Evolutionary conservation across 2,113 vertebrate species (phyloP).

Genomic region (Strix aluco): DNA sequence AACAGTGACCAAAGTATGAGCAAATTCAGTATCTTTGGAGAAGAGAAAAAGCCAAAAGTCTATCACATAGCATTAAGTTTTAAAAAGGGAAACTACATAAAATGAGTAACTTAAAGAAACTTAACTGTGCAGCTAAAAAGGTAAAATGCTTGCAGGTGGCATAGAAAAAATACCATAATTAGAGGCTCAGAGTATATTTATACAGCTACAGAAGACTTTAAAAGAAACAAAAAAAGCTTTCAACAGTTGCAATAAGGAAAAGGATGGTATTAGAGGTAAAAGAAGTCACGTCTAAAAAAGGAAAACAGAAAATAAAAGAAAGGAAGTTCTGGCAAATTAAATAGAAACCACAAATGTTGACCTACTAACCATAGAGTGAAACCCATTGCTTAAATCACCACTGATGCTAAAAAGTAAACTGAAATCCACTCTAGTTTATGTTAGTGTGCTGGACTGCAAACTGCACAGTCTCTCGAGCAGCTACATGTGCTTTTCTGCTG

Average conservation of each 20-base stretch:
- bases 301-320: conserved; percentile 51
- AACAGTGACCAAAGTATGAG: neutral
- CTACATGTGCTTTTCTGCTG: neutral
- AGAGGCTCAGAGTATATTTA: conserved; percentile 46
- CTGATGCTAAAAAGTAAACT: conserved; percentile 14
- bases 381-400: conserved; percentile 18
- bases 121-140: conserved; percentile 40
- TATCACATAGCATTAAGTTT: conserved; percentile 22
- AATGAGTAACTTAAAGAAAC: conserved; percentile 42
- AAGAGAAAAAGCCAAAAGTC: neutral
- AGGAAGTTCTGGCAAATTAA: conserved; percentile 39
- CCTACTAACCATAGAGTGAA: conserved; percentile 39
- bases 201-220: neutral
- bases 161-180: conserved; percentile 38
- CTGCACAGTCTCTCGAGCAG: neutral
- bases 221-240: conserved; percentile 48
- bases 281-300: conserved; percentile 29
- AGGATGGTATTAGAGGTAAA: conserved; percentile 39
- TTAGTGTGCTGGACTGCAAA: neutral
- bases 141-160: conserved; percentile 49
- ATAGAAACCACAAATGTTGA: conserved; percentile 54
- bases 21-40: neutral
- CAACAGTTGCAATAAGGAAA: conserved; percentile 20
- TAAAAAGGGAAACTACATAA: conserved; percentile 47
- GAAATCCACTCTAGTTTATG: conserved; percentile 1